Percentiles rank a stretch among this genome's conserved stretches.
Evolutionary conservation across 1,140 invertebrate genomes (phyloP).

Genomic region (Gryllus bimaculatus): DNA sequence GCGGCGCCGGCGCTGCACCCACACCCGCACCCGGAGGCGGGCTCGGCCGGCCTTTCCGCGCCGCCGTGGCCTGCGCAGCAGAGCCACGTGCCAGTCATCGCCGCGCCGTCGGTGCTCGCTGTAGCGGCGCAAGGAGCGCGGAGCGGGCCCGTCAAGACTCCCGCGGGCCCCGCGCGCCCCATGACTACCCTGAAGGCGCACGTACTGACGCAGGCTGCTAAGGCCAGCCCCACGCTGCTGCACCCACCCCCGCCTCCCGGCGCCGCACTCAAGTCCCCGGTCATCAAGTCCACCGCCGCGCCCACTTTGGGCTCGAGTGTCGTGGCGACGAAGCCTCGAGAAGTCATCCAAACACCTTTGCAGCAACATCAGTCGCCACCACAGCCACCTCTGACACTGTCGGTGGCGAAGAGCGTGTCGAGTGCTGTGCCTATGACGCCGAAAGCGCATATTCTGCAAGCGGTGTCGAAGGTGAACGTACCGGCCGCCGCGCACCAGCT

Average conservation of each 20-base stretch:
- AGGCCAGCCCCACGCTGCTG: conserved; percentile 18
- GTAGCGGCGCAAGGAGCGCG: not conserved
- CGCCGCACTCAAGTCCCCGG: not conserved
- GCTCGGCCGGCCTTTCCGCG: too few relatives aligned
- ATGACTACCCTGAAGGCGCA: conserved; percentile 18
- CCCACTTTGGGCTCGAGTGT: not conserved
- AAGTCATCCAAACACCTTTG: conserved; percentile 29
- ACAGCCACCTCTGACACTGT: not conserved
- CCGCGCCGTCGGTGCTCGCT: conserved; percentile 6
- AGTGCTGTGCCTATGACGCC: conserved; percentile 32
- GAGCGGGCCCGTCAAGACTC: not conserved
- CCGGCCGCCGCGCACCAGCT: not conserved
- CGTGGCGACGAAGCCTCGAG: not conserved
- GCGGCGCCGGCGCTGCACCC: too few relatives aligned
- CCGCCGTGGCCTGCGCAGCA: not conserved
- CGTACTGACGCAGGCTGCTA: conserved; percentile 18
- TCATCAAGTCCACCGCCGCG: not conserved
- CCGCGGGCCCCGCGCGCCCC: not conserved
- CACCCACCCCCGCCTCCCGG: conserved; percentile 9
- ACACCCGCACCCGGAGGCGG: too few relatives aligned
- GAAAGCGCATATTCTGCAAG: conserved; percentile 39
- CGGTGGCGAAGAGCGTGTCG: not conserved
- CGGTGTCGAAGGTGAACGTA: conserved; percentile 27
- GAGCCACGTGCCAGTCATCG: conserved; percentile 11
- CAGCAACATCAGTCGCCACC: conserved; percentile 24